These are phyloP conservation scores for Papilio gigon DNA, from an alignment of 2,888 invertebrate genomes.

Conservation along the genomic window DNA sequence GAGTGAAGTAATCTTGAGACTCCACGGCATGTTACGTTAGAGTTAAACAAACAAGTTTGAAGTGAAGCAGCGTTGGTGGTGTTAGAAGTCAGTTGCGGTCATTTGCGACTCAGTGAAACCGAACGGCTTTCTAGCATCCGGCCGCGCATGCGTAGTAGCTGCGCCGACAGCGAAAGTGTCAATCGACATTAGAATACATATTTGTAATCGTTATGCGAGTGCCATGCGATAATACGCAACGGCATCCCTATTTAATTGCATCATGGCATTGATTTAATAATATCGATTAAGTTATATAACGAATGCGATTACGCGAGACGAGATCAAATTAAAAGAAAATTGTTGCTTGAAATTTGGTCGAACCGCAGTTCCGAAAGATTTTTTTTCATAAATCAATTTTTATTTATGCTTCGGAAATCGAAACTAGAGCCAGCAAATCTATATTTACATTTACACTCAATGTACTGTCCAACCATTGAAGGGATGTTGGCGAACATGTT, in stretches of 20 bases:
- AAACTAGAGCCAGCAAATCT: no score
- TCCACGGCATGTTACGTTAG: not conserved
- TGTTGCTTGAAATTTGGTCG: no score
- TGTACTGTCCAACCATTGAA: no score
- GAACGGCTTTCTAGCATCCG: constrained; percentile 51
- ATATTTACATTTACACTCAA: no score
- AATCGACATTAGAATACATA: constrained; percentile 39
- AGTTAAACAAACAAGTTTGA: not conserved
- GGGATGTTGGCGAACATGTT: no score
- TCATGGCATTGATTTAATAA: not conserved
- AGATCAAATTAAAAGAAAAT: no score
- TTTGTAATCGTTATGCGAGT: constrained; percentile 33
- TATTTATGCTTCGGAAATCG: no score
- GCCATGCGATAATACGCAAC: not conserved
- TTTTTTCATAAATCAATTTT: no score
- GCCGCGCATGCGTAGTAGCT: constrained; percentile 52
- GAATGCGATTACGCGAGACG: no score
- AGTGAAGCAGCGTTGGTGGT: not conserved
- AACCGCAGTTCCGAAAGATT: no score
- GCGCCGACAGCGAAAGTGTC: constrained; percentile 44
- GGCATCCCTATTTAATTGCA: not conserved
- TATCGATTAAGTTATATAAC: not conserved
- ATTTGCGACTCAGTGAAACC: constrained; percentile 50
- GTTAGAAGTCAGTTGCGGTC: constrained; percentile 26
- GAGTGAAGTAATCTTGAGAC: no score